Evolutionary conservation across 2,888 invertebrate genomes (phyloP), one percentile per base, ranked within the genome.

Genomic region (Leptarthrus brevirostris): DNA sequence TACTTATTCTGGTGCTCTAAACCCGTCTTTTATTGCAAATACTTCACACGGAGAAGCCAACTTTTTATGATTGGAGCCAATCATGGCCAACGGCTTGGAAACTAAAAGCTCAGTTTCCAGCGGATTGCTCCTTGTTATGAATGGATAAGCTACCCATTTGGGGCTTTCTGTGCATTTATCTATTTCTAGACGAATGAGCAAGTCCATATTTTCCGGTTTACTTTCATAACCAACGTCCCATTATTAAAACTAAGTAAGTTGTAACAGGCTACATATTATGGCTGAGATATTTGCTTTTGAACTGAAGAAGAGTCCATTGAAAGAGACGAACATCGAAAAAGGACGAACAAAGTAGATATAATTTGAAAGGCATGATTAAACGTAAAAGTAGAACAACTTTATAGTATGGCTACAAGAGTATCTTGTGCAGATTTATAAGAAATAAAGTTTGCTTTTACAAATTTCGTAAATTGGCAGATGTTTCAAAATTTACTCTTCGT

Each of bases 41-140:
- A 58, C 36, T 58, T 58, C 36, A 58, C 58, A 58, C 36, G 58
- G 16, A 16, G n/a, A 58, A 18, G 20, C 64, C 64, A 20, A 66
- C 64, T 66, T 66, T 47, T 66, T 66, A 58, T 47, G 64, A 66
- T 66, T 66, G 64, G 64, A 66, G 64, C 64, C 47, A 66, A 58
- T 66, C 47, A 66, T 47, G 22, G 44, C 24, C 64, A 47, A 66
- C 64, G 64, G 64, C 26, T 47, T 47, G 64, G 64, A 66, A 66
- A 66, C 64, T 66, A 34, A 66, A 40, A 44, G 64, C 47, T 44
- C 44, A 16, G 44, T 47, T 66, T 47, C 44, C 64, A 47, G 22
- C 24, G 47, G 64, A 66, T 47, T 66, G 47, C 47, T 20, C 64
- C 64, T 66, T 66, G 64, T 66, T 66, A 66, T 34, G 47, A 26